These are phyloP conservation scores for Drosophila recens DNA, from an alignment of 2,888 invertebrate species.

Conservation along the genomic window DNA sequence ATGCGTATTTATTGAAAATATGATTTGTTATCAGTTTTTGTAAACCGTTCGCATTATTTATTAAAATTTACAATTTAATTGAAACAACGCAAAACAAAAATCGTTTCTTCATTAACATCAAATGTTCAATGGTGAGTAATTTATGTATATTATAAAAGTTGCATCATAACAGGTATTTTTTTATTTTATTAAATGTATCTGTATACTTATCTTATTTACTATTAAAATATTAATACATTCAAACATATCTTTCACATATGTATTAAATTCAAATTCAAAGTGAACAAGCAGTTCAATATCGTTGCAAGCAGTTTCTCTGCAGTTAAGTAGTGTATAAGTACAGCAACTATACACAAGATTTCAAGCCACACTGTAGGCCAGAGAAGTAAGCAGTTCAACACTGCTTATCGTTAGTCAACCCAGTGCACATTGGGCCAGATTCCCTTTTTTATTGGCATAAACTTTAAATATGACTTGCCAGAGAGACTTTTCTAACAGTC, in stretches of 20 bases:
- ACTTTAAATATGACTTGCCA: too few species aligned
- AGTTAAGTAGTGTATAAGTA: neutral
- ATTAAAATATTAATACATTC: neutral
- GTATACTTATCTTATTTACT: neutral
- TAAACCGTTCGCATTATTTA: slow-evolving; percentile 79
- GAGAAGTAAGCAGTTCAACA: neutral
- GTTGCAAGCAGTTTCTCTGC: neutral
- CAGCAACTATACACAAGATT: neutral
- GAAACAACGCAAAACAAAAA: slow-evolving; percentile 20
- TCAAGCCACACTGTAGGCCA: neutral
- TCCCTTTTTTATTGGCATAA: too few species aligned
- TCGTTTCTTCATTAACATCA: neutral
- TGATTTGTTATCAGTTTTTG: slow-evolving; percentile 82
- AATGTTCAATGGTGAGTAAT: neutral
- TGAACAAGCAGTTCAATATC: slow-evolving; percentile 5
- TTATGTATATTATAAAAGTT: neutral
- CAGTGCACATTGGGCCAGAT: too few species aligned
- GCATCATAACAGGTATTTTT: too few species aligned
- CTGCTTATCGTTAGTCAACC: neutral
- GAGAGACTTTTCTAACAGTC: too few species aligned
- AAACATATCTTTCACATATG: neutral
- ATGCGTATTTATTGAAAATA: slow-evolving; percentile 79
- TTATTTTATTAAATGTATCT: too few species aligned
- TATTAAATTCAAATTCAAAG: neutral
- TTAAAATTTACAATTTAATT: slow-evolving; percentile 71